Conservation (phyloP, 2,113 vertebrate genomes). For the Serinus canaria region DNA sequence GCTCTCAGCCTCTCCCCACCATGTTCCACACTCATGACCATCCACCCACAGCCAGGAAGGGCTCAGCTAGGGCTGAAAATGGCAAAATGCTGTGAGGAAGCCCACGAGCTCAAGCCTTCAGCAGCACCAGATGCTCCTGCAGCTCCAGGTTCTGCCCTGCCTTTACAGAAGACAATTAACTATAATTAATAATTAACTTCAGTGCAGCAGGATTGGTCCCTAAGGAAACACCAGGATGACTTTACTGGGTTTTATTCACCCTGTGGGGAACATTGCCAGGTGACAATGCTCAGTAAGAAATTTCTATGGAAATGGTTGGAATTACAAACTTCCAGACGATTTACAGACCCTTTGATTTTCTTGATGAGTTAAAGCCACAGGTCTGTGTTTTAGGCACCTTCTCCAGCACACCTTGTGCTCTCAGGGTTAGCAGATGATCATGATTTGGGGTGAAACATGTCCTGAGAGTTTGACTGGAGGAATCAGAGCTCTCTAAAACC, state of each 20-base stretch:
- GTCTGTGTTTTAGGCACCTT: background rate
- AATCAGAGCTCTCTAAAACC: background rate
- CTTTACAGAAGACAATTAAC: background rate
- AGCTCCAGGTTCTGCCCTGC: background rate
- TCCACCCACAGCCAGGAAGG: background rate
- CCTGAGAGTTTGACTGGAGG: background rate
- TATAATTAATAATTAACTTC: background rate
- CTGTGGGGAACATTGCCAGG: background rate
- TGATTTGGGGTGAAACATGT: background rate
- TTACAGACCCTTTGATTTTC: background rate
- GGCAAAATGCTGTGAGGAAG: background rate
- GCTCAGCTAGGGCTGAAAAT: background rate
- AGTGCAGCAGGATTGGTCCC: background rate
- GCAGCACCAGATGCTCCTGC: background rate
- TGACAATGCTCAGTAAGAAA: background rate
- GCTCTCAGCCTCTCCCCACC: background rate
- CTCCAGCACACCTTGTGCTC: background rate
- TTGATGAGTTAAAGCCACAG: background rate
- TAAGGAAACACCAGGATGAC: background rate
- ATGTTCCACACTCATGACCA: rapidly evolving
- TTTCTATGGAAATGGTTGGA: background rate
- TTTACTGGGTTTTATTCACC: background rate
- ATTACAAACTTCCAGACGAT: background rate
- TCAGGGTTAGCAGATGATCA: background rate
- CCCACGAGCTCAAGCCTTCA: background rate